Base-by-base conservation (phyloP, 2,888 invertebrate species). In the Andrena bucephala region DNA sequence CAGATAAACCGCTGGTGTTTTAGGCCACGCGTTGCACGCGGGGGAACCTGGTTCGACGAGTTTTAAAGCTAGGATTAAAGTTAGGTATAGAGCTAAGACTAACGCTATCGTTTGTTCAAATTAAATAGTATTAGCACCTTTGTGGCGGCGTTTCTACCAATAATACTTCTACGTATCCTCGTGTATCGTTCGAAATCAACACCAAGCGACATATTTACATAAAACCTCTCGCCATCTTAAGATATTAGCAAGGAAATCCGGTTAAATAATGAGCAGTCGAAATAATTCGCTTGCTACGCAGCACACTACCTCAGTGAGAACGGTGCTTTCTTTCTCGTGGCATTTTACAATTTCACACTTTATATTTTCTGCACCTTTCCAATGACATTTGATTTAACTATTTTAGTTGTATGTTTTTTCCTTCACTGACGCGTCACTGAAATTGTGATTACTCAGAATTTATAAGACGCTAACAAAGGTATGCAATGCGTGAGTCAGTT, bases 81-180 rank as follows among this genome's bases (percentile, higher is more conserved):
- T 77, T 77, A 59, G 57, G 6, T 66, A 16, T 6, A 72, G 33
- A 60, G 33, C 50, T 57, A 65, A 73, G 24, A 50, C 74, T 75
- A 75, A 69, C 36, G 52, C 31, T 42, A 29, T 20, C 27, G 27
- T 66, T 50, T n/a, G 20, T 72, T 71, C 33, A 31, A 73, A 60
- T 60, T 52, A 77, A 77, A 60, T 66, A 42, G 60, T 60, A 36
- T 73, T 73, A 77, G 77, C 77, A 77, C 77, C 77, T 31, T 66
- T 52, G 6, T 52, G 73, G 59, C 59, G 77, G 77, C 52, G 66
- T 73, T 77, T 68, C 24, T 42, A 69, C 36, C 42, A 42, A 42
- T 42, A 27, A 69, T 69, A 42, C 8, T 27, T 66, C 7, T 65
- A 76, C 10, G 33, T 31, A 54, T 29, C 36, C n/a, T 10, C 29